phyloP scores from a whole-genome alignment of 2,888 invertebrate species.

The Archaeoteleia sp. region DNA sequence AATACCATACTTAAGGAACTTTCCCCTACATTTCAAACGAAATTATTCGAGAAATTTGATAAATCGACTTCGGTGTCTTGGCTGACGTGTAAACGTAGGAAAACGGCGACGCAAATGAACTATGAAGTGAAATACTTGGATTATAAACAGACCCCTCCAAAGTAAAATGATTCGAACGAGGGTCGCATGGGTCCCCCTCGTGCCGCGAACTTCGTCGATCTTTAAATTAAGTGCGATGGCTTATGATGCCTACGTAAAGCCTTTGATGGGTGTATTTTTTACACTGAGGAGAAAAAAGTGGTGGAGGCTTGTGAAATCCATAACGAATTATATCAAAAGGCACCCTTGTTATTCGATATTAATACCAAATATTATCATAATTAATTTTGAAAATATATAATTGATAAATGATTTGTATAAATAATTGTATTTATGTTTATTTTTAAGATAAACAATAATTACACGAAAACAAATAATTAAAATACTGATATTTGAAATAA shows the following conservation, averaged over 20 bases:
- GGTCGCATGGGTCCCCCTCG: conserved; percentile 55
- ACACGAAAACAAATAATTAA: too few relatives aligned
- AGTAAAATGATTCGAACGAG: conserved; percentile 35
- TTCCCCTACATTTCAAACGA: background rate
- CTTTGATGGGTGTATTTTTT: conserved; percentile 60
- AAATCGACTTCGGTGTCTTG: conserved; percentile 18
- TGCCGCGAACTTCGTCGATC: conserved; percentile 59
- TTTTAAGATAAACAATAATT: too few relatives aligned
- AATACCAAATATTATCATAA: too few relatives aligned
- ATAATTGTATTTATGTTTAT: too few relatives aligned
- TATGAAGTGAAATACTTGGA: conserved; percentile 67
- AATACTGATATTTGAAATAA: too few relatives aligned
- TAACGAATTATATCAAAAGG: too few relatives aligned
- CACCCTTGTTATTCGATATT: too few relatives aligned
- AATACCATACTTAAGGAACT: conserved; percentile 52
- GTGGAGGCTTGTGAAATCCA: too few relatives aligned
- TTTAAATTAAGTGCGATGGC: conserved; percentile 72
- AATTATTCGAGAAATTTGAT: conserved; percentile 26
- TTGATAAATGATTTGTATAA: too few relatives aligned
- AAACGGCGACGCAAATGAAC: conserved; percentile 66
- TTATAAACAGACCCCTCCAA: conserved; percentile 59
- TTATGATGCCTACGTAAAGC: conserved; percentile 72
- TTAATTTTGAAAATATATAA: too few relatives aligned
- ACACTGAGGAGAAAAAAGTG: too few relatives aligned
- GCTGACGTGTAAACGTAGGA: conserved; percentile 44